Base-by-base conservation (phyloP, 1,140 invertebrate genomes). In the Drosophila bifasciata region DNA sequence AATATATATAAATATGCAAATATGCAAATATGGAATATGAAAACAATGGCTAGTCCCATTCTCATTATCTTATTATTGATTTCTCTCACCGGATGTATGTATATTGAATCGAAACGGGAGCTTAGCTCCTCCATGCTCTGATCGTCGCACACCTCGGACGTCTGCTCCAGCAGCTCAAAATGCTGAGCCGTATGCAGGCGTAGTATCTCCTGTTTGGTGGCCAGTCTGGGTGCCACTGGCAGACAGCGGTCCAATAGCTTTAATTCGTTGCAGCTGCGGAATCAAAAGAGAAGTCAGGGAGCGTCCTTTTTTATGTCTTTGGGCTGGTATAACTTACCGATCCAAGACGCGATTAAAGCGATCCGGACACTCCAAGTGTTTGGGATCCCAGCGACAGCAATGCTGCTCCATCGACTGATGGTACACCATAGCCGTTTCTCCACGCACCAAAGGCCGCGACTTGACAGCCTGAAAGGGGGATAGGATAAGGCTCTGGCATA, bases 51-150 rank as follows among this genome's bases (percentile, higher is more conserved):
- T n/a, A n/a, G n/a, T 1, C 21, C 16, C 8, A 39, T 13, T 3
- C 4, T 4, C 3, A 1, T 11, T 5, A 21, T 3, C 4, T 4
- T 2, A 1, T 11, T 5, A 21, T 17, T 49, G 25, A 28, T 45
- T 48, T 55, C 93, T 92, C 93, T 92, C 93, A 97, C 96, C 63
- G 96, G 94, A 93, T 98, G 96, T 92, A 98, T 94, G 91, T 96
- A 99, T 79, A 98, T 92, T 11, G 96, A 94, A 91, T 99, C 97
- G 91, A 95, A 98, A 83, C 94, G 94, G 0, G 96, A 94, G 5
- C 96, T 95, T 0, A 96, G 55, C 43, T 94, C 92, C 92, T 97
- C 96, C 63, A 97, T 92, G 66, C 94, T 92, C 11, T 93, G 92
- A 25, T 91, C 50, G 86, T 96, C 92, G 13, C 91, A 90, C 60